phyloP scores from a whole-genome alignment of 2,113 vertebrate genomes.

The Pseudorectes ferrugineus region DNA sequence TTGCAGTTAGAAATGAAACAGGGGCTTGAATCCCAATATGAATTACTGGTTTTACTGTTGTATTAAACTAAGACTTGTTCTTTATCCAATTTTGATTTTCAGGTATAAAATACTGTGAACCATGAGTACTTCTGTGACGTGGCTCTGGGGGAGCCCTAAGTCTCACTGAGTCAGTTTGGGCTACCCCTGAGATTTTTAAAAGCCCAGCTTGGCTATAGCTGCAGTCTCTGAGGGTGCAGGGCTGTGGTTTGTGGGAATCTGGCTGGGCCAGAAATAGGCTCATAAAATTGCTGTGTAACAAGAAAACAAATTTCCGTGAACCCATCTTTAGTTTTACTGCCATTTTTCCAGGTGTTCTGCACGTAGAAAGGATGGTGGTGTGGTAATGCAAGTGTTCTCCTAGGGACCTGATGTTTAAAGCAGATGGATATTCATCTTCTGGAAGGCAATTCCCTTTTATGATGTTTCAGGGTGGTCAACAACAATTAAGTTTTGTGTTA shows the following conservation, averaged over 20 bases:
- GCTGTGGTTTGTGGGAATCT: neutral
- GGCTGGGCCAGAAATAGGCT: neutral
- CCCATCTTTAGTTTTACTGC: neutral
- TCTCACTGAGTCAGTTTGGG: neutral
- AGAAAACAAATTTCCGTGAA: neutral
- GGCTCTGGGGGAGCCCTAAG: neutral
- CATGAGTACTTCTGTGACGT: fast-evolving
- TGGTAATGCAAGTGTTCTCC: neutral
- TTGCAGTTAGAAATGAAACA: neutral
- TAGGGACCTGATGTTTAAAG: neutral
- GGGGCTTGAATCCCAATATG: neutral
- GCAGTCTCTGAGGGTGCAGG: neutral
- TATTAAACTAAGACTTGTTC: neutral
- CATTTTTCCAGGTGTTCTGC: neutral
- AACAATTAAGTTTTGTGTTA: neutral
- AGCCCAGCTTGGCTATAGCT: neutral
- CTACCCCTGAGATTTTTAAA: neutral
- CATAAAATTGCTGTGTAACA: neutral
- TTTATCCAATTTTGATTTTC: neutral
- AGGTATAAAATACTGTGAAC: neutral
- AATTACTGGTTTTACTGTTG: neutral
- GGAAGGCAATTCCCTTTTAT: neutral
- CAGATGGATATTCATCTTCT: neutral
- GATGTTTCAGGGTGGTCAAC: neutral
- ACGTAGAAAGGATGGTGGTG: neutral